These are phyloP conservation scores for Neria commutata DNA, from an alignment of 2,888 invertebrate species.

Conservation along the genomic window DNA sequence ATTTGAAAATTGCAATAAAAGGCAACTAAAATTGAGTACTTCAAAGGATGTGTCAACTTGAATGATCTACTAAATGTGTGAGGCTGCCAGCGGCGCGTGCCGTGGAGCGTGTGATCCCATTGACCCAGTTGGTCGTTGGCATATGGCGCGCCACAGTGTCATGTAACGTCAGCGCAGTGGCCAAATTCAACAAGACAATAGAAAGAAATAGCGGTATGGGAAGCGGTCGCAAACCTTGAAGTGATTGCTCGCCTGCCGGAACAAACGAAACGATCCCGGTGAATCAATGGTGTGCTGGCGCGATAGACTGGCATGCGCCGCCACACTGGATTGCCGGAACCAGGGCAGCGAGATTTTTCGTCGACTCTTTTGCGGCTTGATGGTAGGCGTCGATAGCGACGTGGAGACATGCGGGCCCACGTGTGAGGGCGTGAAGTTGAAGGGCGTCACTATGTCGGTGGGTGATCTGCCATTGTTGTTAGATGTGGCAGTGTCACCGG, in stretches of 20 bases:
- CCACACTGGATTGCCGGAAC: constrained; percentile 83
- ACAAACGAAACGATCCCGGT: constrained; percentile 82
- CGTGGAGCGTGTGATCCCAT: too few species aligned
- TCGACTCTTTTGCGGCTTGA: constrained; percentile 70
- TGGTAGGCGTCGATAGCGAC: constrained; percentile 25
- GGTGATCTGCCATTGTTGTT: constrained; percentile 12
- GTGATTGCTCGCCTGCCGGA: constrained; percentile 66
- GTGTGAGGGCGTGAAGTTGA: constrained; percentile 39
- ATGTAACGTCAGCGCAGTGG: too few species aligned
- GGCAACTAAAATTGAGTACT: too few species aligned
- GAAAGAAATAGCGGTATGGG: too few species aligned
- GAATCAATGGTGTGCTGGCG: constrained; percentile 91
- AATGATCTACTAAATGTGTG: too few species aligned
- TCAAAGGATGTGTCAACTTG: too few species aligned
- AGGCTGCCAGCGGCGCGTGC: too few species aligned
- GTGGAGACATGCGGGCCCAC: neutral
- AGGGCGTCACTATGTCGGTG: constrained; percentile 36
- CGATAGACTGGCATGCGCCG: constrained; percentile 75
- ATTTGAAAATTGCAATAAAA: too few species aligned
- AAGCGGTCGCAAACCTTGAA: constrained; percentile 63
- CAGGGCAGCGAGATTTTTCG: constrained; percentile 89
- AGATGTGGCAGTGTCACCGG: constrained; percentile 35
- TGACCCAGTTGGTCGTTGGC: too few species aligned
- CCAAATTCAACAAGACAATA: too few species aligned
- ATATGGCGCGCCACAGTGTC: too few species aligned